A percentile compares a stretch with the other conserved stretches of the same genome.
Evolutionary conservation across 30 jellyfish, hydroid and myxozoan species (phyloP).

Genomic region (Chrysaora quinquecirrha): DNA sequence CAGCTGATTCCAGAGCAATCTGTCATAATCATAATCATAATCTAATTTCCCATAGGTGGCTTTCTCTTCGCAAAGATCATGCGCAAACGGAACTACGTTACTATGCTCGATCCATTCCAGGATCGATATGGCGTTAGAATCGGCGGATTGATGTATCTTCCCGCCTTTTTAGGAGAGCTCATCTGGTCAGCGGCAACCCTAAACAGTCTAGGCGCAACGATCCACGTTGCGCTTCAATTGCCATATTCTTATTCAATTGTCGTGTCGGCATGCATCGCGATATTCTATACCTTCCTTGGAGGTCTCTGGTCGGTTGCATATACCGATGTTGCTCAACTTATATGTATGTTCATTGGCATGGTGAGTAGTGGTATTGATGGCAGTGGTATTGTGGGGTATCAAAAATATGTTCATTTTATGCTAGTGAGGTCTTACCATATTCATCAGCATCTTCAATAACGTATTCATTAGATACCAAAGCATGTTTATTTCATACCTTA

Average conservation of each 20-base stretch:
- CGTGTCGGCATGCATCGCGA: constrained; percentile 98
- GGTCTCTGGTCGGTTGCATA: constrained; percentile 99
- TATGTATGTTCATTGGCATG: constrained; percentile 98
- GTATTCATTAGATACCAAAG: too few species aligned
- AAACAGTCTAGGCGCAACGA: constrained; percentile 97
- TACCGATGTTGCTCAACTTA: constrained; percentile 99
- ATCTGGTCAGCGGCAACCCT: constrained; percentile 99
- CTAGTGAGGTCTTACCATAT: too few species aligned
- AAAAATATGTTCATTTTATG: too few species aligned
- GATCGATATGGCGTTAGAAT: constrained; percentile 92
- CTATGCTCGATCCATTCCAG: constrained; percentile 99
- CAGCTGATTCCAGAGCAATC: neutral
- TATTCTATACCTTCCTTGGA: constrained; percentile 97
- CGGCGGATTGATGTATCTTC: constrained; percentile 97
- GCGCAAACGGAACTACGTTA: constrained; percentile 97
- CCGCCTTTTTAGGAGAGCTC: constrained; percentile 99
- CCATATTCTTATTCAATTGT: constrained; percentile 70
- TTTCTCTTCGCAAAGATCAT: constrained; percentile 94
- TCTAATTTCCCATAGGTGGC: constrained; percentile 98
- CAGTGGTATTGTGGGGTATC: too few species aligned
- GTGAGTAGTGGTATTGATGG: too few species aligned
- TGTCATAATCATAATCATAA: too few species aligned
- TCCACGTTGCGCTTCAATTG: constrained; percentile 86
- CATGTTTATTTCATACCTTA: too few species aligned
- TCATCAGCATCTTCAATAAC: too few species aligned